phyloP scores from a whole-genome alignment of 2,113 vertebrate genomes.

The Hoplias malabaricus region DNA sequence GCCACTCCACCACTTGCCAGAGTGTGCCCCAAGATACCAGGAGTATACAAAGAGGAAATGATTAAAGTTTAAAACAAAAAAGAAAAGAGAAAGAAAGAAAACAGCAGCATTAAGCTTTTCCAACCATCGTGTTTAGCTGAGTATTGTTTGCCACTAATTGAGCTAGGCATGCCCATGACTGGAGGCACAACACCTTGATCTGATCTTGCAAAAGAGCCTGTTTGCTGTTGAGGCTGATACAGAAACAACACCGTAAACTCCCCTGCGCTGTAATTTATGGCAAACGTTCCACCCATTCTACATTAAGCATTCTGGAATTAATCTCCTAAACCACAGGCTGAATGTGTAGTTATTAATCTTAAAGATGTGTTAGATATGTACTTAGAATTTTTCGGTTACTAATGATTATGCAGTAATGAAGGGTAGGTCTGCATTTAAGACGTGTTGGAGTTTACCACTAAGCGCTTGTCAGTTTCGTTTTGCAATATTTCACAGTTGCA shows the following conservation, averaged over 20 bases:
- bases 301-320: not conserved
- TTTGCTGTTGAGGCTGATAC: conserved; percentile 16
- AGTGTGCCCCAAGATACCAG: conserved; percentile 19
- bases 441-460: no score
- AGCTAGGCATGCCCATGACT: conserved; percentile 19
- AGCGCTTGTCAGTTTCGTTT: no score
- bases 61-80: conserved; percentile 28
- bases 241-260: conserved; percentile 16
- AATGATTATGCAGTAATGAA: no score
- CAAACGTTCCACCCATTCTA: not conserved
- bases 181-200: conserved; percentile 46
- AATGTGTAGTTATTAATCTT: not conserved
- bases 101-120: conserved; percentile 28
- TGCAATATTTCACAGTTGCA: no score
- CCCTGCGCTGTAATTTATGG: not conserved
- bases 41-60: conserved; percentile 30
- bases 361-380: not conserved
- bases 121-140: conserved; percentile 36
- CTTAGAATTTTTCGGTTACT: no score
- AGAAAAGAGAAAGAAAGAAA: not conserved
- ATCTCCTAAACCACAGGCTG: not conserved
- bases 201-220: conserved; percentile 36
- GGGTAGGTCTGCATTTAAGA: no score
- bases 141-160: conserved; percentile 33
- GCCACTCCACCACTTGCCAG: conserved; percentile 19